A percentile compares a stretch with the other conserved stretches of the same genome.
These are phyloP conservation scores for Hafferia zeledoni DNA, from an alignment of 2,797 vertebrate genomes.

Conservation along the genomic window DNA sequence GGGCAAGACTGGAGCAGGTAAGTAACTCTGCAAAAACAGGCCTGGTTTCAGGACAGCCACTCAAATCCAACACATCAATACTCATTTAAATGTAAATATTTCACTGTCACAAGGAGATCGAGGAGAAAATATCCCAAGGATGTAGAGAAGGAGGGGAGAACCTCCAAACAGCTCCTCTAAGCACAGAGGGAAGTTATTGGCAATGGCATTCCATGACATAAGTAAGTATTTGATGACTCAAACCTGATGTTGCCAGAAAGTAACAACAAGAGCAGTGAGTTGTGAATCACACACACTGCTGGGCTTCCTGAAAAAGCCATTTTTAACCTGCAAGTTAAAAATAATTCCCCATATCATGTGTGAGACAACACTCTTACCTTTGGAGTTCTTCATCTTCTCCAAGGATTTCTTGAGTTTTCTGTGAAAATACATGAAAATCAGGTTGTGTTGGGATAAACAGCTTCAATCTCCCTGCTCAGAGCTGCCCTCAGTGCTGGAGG, in stretches of 20 bases:
- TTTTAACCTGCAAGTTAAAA: background rate
- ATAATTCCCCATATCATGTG: background rate
- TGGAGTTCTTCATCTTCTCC: conserved; percentile 85
- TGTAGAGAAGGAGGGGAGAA: background rate
- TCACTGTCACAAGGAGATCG: background rate
- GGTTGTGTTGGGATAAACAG: background rate
- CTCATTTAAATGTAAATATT: background rate
- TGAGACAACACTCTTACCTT: conserved; percentile 77
- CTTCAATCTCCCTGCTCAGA: background rate
- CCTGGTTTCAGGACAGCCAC: background rate
- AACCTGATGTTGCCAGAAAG: background rate
- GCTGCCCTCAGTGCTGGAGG: background rate
- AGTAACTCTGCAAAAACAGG: conserved; percentile 80
- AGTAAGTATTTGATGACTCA: background rate
- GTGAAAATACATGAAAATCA: conserved; percentile 20
- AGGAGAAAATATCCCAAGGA: background rate
- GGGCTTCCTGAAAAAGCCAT: background rate
- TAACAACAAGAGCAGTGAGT: background rate
- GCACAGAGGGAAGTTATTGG: background rate
- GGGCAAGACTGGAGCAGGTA: conserved; percentile 88
- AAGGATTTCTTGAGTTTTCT: conserved; percentile 77
- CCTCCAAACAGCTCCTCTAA: background rate
- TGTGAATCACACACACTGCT: background rate
- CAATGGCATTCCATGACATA: background rate
- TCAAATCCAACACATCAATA: background rate